Evolutionary conservation across 2,888 invertebrate species (phyloP).

Genomic region (Oxytorus armatus): DNA sequence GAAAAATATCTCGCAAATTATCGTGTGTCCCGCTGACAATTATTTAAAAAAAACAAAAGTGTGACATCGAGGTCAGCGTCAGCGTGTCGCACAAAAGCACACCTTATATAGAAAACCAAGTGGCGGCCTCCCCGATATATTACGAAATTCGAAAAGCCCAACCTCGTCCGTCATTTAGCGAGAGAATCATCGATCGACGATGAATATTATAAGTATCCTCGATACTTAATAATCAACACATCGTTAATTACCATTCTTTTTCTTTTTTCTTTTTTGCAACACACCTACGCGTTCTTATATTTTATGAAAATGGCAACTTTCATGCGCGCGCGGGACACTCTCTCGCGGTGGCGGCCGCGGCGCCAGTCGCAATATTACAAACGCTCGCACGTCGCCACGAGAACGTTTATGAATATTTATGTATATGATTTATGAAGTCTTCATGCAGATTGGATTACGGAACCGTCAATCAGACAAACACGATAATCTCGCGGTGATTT

Average conservation of each 20-base stretch:
- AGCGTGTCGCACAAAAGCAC: neutral
- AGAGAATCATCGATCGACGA: conserved; percentile 37
- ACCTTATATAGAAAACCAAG: neutral
- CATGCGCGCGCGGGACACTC: conserved; percentile 30
- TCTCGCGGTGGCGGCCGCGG: too few relatives aligned
- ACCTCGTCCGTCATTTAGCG: conserved; percentile 41
- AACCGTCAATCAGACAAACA: conserved; percentile 50
- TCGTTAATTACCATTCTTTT: conserved; percentile 51
- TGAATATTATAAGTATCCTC: conserved; percentile 9
- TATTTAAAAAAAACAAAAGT: conserved; percentile 10
- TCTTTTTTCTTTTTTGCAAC: conserved; percentile 17
- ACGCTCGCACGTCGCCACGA: neutral
- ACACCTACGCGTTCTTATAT: conserved; percentile 50
- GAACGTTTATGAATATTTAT: conserved; percentile 52
- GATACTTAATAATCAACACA: conserved; percentile 38
- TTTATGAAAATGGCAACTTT: conserved; percentile 51
- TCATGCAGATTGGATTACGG: conserved; percentile 56
- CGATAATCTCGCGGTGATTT: conserved; percentile 27
- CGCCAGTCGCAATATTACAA: conserved; percentile 54
- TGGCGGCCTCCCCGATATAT: conserved; percentile 10
- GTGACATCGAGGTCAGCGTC: conserved; percentile 11
- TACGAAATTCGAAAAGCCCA: conserved; percentile 39
- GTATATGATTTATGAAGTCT: conserved; percentile 53
- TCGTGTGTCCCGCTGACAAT: too few relatives aligned
- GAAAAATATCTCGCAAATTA: too few relatives aligned